phyloP scores from a whole-genome alignment of 2,797 vertebrate species.

The Otolemur crassicaudatus region DNA sequence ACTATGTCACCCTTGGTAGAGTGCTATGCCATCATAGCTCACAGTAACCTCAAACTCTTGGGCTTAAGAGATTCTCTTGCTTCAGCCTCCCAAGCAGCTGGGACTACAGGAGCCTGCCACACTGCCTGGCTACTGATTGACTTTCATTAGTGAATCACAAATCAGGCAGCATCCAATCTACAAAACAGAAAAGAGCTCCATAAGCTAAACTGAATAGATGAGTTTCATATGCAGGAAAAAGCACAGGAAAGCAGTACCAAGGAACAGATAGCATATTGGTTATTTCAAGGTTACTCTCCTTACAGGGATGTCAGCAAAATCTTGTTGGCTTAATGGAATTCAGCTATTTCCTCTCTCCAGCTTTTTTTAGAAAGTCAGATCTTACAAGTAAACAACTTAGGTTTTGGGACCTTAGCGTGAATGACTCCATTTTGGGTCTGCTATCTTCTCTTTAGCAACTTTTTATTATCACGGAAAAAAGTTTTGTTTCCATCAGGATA shows the following conservation, averaged over 20 bases:
- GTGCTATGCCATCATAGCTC: no score
- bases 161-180: not conserved
- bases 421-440: not conserved
- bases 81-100: not conserved
- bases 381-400: not conserved
- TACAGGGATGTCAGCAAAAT: not conserved
- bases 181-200: not conserved
- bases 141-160: not conserved
- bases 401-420: not conserved
- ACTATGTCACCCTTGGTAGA: not conserved
- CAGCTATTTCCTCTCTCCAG: not conserved
- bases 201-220: not conserved
- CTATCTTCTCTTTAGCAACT: not conserved
- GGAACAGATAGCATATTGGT: not conserved
- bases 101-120: not conserved
- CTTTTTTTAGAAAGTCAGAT: not conserved
- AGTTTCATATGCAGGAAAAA: not conserved
- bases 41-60: not conserved
- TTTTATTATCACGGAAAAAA: not conserved
- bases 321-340: not conserved
- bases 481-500: no score
- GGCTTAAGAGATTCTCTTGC: not conserved
- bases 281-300: not conserved
- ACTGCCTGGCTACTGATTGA: not conserved
- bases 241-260: not conserved